Percentiles rank a stretch among this genome's conserved stretches.
These are phyloP conservation scores for Scomberomorus guttatus DNA, from an alignment of 2,797 vertebrate species.

Conservation along the genomic window DNA sequence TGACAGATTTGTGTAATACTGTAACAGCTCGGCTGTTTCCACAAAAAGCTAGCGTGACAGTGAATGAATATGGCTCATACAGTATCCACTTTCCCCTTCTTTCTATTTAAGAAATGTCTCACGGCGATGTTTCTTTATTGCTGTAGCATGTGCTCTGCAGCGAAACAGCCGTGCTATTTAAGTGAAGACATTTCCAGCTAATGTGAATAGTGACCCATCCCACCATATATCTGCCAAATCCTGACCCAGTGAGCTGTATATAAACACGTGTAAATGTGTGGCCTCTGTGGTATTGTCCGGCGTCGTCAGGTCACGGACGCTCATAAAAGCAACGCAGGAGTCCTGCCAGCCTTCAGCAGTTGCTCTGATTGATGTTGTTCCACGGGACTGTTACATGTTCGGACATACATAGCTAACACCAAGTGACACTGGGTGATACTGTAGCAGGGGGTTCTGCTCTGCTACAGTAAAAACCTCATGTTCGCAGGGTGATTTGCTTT, in stretches of 20 bases:
- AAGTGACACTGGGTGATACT: slow-evolving; percentile 23
- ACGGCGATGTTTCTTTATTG: slow-evolving; percentile 11
- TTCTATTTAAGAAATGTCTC: background rate
- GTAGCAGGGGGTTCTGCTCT: slow-evolving; percentile 18
- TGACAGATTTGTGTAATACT: slow-evolving; percentile 7
- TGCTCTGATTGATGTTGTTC: slow-evolving; percentile 85
- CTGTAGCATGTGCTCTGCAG: slow-evolving; percentile 2
- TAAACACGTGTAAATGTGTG: slow-evolving; percentile 34
- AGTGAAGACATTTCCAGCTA: slow-evolving; percentile 34
- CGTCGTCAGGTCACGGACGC: slow-evolving; percentile 46
- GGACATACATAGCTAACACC: slow-evolving; percentile 58
- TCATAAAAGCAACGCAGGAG: slow-evolving; percentile 24
- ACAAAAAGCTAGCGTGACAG: background rate
- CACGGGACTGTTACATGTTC: slow-evolving; percentile 84
- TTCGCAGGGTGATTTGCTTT: background rate
- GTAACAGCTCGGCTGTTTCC: background rate
- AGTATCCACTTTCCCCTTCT: background rate
- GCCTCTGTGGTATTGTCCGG: slow-evolving; percentile 34
- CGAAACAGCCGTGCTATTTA: slow-evolving; percentile 1
- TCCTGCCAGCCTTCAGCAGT: slow-evolving; percentile 78
- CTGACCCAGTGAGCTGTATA: slow-evolving; percentile 29
- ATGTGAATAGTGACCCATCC: slow-evolving; percentile 33
- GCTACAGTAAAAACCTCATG: background rate
- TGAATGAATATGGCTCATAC: background rate
- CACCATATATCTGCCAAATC: slow-evolving; percentile 56